Percentiles rank a stretch among this genome's conserved stretches.
Evolutionary conservation across 2,113 vertebrate genomes (phyloP).

Genomic region (Myrmophylax atrothorax): DNA sequence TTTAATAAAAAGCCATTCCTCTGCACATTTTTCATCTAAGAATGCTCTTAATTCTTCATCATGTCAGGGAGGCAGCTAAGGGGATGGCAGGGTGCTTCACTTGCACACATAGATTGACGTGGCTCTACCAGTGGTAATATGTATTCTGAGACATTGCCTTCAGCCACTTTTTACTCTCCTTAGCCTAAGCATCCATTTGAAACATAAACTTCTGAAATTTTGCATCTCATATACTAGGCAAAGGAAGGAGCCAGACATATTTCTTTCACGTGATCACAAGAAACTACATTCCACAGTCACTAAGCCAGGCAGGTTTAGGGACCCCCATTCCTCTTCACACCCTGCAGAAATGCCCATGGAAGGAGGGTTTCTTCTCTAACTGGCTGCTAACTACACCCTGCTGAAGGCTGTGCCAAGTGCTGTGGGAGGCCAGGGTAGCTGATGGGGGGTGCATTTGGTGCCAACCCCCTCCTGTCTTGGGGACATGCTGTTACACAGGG

Average conservation of each 20-base stretch:
- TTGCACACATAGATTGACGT: not conserved
- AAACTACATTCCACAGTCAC: not conserved
- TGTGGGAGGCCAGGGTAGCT: rapidly evolving
- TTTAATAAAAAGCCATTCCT: not conserved
- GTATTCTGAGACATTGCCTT: not conserved
- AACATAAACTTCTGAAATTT: not conserved
- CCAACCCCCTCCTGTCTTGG: too few species aligned
- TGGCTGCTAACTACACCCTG: not conserved
- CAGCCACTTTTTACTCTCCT: not conserved
- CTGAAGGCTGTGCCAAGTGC: not conserved
- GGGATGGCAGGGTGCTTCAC: not conserved
- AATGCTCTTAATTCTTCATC: not conserved
- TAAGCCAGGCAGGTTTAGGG: not conserved
- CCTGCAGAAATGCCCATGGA: not conserved
- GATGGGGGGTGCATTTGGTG: not conserved
- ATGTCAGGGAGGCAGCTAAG: not conserved
- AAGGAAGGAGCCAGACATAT: not conserved
- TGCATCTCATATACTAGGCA: not conserved
- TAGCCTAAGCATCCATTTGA: not conserved
- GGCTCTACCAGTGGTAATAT: not conserved
- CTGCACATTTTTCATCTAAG: not conserved
- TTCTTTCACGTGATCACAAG: not conserved
- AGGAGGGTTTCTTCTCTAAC: not conserved
- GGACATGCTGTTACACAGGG: not conserved
- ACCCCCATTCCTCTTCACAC: not conserved